These are phyloP conservation scores for Stegastes partitus DNA, from an alignment of 2,113 vertebrate genomes.

Conservation along the genomic window DNA sequence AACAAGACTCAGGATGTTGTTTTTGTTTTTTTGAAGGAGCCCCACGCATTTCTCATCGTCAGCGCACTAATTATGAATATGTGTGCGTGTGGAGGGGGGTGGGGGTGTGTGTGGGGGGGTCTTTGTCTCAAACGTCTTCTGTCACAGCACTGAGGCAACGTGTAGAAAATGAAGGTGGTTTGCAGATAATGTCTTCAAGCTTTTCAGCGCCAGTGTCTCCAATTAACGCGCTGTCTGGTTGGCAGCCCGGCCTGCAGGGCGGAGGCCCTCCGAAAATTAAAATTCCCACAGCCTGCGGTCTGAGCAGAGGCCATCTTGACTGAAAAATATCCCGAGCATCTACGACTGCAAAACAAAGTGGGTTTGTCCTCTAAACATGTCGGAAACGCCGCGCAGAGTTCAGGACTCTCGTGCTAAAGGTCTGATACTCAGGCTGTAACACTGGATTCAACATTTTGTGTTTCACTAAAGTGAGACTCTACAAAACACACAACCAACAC, in stretches of 20 bases:
- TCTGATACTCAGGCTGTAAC: not conserved
- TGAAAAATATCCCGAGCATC: conserved; percentile 58
- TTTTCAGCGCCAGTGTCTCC: conserved; percentile 56
- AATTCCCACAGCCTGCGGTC: conserved; percentile 67
- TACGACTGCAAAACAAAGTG: conserved; percentile 44
- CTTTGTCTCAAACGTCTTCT: not conserved
- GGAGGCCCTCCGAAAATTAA: conserved; percentile 62
- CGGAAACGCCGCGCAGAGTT: not conserved
- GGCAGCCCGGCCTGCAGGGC: conserved; percentile 48
- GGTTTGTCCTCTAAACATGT: conserved; percentile 14
- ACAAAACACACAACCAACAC: not conserved
- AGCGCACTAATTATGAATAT: not conserved
- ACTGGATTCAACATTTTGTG: not conserved
- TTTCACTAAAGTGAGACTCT: not conserved
- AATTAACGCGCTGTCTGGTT: conserved; percentile 62
- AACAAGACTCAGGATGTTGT: not conserved
- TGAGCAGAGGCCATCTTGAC: conserved; percentile 51
- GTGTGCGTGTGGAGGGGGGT: not conserved
- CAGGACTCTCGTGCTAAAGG: not conserved
- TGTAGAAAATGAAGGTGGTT: conserved; percentile 45
- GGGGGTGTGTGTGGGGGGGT: not conserved
- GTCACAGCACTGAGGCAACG: conserved; percentile 1
- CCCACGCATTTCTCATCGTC: too few relatives aligned
- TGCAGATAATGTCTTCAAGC: conserved; percentile 49
- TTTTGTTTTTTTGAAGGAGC: too few relatives aligned